Evolutionary conservation across 2,797 vertebrate genomes (phyloP).

Genomic region (Scomberomorus guttatus): DNA sequence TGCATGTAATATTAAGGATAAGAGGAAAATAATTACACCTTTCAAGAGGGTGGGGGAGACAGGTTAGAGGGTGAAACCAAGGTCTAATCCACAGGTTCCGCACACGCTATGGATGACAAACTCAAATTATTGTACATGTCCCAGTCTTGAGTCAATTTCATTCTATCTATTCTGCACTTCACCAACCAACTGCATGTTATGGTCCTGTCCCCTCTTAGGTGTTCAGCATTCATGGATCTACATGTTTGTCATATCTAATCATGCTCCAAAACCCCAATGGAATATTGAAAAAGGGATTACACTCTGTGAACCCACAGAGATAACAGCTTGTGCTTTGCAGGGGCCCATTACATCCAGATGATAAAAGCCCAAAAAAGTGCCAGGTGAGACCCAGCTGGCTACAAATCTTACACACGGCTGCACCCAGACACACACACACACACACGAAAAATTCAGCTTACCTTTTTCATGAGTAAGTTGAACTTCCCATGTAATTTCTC

Average conservation of each 20-base stretch:
- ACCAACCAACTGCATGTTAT: background rate
- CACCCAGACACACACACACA: slow-evolving; percentile 21
- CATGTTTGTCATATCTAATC: slow-evolving; percentile 61
- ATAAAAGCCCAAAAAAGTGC: slow-evolving; percentile 60
- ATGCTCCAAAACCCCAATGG: slow-evolving; percentile 56
- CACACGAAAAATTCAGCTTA: slow-evolving; percentile 27
- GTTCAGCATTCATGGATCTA: slow-evolving; percentile 42
- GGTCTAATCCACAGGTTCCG: slow-evolving; percentile 51
- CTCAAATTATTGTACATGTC: background rate
- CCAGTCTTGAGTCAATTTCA: background rate
- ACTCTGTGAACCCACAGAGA: slow-evolving; percentile 63
- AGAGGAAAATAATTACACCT: slow-evolving; percentile 57
- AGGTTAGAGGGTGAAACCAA: slow-evolving; percentile 25
- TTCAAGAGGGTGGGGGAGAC: slow-evolving; percentile 12
- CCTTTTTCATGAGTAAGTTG: slow-evolving; percentile 23
- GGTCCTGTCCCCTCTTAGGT: slow-evolving; percentile 15
- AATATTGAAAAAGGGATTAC: slow-evolving; percentile 67
- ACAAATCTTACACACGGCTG: background rate
- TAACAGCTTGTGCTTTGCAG: slow-evolving; percentile 62
- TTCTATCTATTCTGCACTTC: slow-evolving; percentile 20
- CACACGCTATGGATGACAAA: slow-evolving; percentile 40
- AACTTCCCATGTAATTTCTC: slow-evolving; percentile 22
- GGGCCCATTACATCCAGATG: slow-evolving; percentile 61
- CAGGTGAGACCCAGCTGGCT: slow-evolving; percentile 54
- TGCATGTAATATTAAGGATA: slow-evolving; percentile 53